These are phyloP conservation scores for Julus scandinavius DNA, from an alignment of 2,888 invertebrate species.

Conservation along the genomic window DNA sequence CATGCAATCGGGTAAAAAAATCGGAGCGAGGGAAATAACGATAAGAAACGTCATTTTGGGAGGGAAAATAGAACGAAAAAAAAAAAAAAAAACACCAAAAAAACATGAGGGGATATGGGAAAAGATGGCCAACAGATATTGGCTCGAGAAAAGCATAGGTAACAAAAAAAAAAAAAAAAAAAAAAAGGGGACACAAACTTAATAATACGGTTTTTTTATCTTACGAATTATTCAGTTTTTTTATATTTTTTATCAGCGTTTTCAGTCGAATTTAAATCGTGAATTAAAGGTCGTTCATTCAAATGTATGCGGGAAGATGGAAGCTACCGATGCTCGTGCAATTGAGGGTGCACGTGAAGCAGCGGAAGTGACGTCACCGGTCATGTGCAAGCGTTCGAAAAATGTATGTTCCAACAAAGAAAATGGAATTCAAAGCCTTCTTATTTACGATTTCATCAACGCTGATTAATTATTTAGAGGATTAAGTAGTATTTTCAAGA, in stretches of 20 bases:
- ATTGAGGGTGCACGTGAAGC: no score
- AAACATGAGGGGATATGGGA: not conserved
- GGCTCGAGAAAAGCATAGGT: not conserved
- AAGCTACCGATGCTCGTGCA: no score
- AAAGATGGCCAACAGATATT: not conserved
- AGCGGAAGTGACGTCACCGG: no score
- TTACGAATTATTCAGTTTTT: not conserved
- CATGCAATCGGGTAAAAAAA: not conserved
- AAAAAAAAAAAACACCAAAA: not conserved
- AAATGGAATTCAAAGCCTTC: no score
- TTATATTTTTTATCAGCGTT: not conserved
- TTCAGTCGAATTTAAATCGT: conserved; percentile 13
- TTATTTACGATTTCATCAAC: no score
- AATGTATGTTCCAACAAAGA: no score
- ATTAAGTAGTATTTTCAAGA: no score
- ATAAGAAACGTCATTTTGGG: not conserved
- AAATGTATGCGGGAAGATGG: not conserved
- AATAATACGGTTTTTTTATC: not conserved
- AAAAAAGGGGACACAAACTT: not conserved
- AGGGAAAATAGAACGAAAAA: not conserved
- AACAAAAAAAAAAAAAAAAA: no score
- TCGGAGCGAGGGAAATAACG: not conserved
- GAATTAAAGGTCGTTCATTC: conserved; percentile 5
- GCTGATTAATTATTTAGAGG: no score
- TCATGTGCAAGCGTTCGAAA: no score